Percentiles rank a stretch among this genome's conserved stretches.
These are phyloP conservation scores for Meloidogyne floridensis DNA, from an alignment of 1,140 invertebrate species.

Conservation along the genomic window DNA sequence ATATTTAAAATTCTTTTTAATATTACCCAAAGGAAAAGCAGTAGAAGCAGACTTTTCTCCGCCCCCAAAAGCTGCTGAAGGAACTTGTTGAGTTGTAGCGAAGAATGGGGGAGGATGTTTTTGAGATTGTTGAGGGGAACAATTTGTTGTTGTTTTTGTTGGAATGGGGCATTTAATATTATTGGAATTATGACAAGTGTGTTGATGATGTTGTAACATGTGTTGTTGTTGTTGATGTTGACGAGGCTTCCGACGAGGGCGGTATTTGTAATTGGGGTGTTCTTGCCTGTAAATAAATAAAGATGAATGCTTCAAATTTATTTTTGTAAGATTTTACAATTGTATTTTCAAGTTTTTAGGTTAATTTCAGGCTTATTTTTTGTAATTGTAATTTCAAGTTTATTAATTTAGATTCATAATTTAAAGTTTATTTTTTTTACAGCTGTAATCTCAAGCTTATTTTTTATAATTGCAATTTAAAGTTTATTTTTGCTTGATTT, in stretches of 20 bases:
- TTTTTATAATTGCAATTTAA: not conserved
- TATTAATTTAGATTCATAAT: not conserved
- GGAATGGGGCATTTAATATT: not conserved
- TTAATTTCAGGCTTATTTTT: not conserved
- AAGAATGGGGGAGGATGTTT: not conserved
- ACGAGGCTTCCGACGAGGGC: slow-evolving; percentile 19
- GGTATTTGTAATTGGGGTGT: slow-evolving; percentile 32
- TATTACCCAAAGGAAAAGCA: not conserved
- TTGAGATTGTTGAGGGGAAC: not conserved
- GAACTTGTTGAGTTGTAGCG: not conserved
- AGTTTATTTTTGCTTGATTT: not conserved
- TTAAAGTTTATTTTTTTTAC: slow-evolving; percentile 1
- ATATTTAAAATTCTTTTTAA: not conserved
- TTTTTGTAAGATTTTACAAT: not conserved
- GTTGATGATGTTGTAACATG: not conserved
- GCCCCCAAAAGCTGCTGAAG: not conserved
- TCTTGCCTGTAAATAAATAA: slow-evolving; percentile 14
- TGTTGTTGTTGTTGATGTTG: slow-evolving; percentile 13
- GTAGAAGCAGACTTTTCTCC: not conserved
- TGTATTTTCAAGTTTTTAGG: too few relatives aligned
- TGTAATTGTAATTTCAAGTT: not conserved
- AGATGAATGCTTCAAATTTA: too few relatives aligned
- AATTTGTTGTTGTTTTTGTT: not conserved
- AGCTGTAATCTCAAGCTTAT: not conserved
- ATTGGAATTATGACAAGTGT: not conserved